phyloP scores from a whole-genome alignment of 2,888 invertebrate species.

The Phalera bucephala region DNA sequence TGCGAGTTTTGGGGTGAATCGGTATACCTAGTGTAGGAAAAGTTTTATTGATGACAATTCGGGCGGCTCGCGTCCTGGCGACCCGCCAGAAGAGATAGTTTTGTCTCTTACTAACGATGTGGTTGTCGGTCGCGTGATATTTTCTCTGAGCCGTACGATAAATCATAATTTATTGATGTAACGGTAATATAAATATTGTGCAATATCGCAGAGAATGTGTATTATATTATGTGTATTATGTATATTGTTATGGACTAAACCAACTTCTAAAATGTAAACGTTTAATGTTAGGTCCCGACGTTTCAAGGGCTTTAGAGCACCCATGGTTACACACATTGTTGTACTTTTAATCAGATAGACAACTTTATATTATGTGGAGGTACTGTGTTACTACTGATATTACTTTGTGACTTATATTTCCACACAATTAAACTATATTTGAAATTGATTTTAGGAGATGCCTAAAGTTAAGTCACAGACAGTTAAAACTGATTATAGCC shows the following conservation, averaged over 20 bases:
- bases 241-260: too few species aligned
- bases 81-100: slow-evolving; percentile 54
- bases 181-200: background rate
- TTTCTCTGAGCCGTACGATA: slow-evolving; percentile 27
- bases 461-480: too few species aligned
- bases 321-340: too few species aligned
- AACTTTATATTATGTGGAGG: too few species aligned
- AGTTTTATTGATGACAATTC: slow-evolving; percentile 67
- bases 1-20: slow-evolving; percentile 46
- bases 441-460: too few species aligned
- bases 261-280: slow-evolving; percentile 8
- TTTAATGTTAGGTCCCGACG: slow-evolving; percentile 12
- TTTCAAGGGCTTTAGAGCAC: too few species aligned
- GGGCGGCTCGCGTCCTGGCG: slow-evolving; percentile 51
- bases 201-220: background rate
- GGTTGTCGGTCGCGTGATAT: slow-evolving; percentile 38
- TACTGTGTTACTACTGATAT: too few species aligned
- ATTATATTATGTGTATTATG: too few species aligned
- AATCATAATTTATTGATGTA: slow-evolving; percentile 28
- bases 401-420: too few species aligned
- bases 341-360: too few species aligned
- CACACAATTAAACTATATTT: too few species aligned
- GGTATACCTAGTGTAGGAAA: slow-evolving; percentile 26
- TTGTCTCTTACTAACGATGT: slow-evolving; percentile 49
- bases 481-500: too few species aligned